phyloP scores from a whole-genome alignment of 2,888 invertebrate genomes.

The Nebria brevicollis region DNA sequence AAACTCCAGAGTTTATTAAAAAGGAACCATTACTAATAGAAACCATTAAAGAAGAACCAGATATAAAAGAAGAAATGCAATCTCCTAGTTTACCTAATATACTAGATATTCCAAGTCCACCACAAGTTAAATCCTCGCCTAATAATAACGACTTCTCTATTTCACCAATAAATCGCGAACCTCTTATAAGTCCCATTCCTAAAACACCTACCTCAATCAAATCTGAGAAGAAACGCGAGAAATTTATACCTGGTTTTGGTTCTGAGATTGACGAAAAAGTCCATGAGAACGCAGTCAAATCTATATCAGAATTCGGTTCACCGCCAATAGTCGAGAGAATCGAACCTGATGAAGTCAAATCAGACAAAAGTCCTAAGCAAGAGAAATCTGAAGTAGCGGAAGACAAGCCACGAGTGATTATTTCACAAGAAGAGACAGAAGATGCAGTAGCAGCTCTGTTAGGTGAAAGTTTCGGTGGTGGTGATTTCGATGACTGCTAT shows the following conservation, averaged over 20 bases:
- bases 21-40: conserved; percentile 39
- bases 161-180: conserved; percentile 57
- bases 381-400: conserved; percentile 64
- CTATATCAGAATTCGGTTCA: conserved; percentile 72
- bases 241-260: conserved; percentile 75
- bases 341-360: conserved; percentile 56
- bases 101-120: conserved; percentile 70
- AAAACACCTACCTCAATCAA: conserved; percentile 66
- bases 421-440: conserved; percentile 92
- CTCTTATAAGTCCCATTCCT: conserved; percentile 67
- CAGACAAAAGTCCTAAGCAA: conserved; percentile 58
- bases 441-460: conserved; percentile 90
- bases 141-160: conserved; percentile 53
- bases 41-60: conserved; percentile 56
- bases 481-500: conserved; percentile 68
- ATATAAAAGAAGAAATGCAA: conserved; percentile 62
- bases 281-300: conserved; percentile 84
- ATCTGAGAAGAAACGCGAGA: conserved; percentile 68
- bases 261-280: conserved; percentile 73
- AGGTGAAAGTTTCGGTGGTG: conserved; percentile 85
- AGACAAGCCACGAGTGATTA: conserved; percentile 83
- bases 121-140: conserved; percentile 61
- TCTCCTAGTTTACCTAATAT: conserved; percentile 73
- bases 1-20: conserved; percentile 52
- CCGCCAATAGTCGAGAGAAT: conserved; percentile 54